Percentiles rank a stretch among this genome's conserved stretches.
Conservation (phyloP, 2,797 vertebrate genomes). For the Clarias fuscus region DNA sequence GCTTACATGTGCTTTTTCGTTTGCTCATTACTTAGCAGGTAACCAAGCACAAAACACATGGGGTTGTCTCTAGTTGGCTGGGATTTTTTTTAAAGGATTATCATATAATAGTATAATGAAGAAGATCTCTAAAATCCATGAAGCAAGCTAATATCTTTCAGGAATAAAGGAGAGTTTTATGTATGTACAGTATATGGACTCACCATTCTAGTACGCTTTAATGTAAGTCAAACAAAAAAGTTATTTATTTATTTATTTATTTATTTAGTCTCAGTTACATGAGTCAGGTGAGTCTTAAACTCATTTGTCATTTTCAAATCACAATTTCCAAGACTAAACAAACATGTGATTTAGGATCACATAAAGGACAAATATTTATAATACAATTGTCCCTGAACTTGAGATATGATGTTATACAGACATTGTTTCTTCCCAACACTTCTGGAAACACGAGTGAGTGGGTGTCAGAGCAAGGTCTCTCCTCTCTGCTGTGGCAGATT, state of each 20-base stretch:
- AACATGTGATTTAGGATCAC: neutral
- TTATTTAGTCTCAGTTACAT: too few relatives aligned
- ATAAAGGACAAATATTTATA: neutral
- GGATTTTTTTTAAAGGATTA: too few relatives aligned
- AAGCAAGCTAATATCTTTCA: too few relatives aligned
- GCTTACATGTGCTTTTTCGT: neutral
- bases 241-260: too few relatives aligned
- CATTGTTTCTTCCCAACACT: neutral
- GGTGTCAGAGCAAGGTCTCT: constrained; percentile 28
- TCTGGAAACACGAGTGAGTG: neutral
- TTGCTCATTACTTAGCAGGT: neutral
- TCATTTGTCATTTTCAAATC: neutral
- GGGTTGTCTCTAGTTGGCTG: too few relatives aligned
- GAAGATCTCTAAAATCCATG: too few relatives aligned
- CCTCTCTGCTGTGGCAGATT: neutral
- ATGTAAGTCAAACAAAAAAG: too few relatives aligned
- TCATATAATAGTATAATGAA: too few relatives aligned
- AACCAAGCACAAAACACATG: neutral
- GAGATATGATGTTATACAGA: neutral
- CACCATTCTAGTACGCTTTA: too few relatives aligned
- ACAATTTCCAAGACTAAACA: neutral
- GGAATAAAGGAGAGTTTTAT: too few relatives aligned
- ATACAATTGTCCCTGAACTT: neutral
- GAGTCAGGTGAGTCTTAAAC: too few relatives aligned
- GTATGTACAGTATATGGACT: too few relatives aligned